phyloP scores from a whole-genome alignment of 2,797 vertebrate genomes.

The Odontamblyopus rebecca region DNA sequence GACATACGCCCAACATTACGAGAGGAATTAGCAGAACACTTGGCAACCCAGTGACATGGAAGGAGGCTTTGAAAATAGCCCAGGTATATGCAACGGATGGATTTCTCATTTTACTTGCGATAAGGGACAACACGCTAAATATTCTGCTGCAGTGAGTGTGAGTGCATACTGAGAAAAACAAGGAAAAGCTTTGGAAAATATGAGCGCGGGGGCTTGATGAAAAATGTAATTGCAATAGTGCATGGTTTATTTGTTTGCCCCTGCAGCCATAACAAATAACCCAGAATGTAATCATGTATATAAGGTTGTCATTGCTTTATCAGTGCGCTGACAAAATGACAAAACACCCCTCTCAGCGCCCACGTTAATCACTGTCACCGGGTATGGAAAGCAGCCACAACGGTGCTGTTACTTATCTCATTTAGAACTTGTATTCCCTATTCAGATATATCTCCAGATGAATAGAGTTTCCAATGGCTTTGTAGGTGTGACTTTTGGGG shows the following conservation, averaged over 20 bases:
- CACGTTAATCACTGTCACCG: slow-evolving; percentile 65
- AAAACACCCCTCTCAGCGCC: slow-evolving; percentile 69
- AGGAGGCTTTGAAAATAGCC: slow-evolving; percentile 69
- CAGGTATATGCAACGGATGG: slow-evolving; percentile 67
- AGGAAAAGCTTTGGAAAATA: slow-evolving; percentile 64
- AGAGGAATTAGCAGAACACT: slow-evolving; percentile 76
- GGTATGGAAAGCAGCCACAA: slow-evolving; percentile 44
- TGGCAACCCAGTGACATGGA: slow-evolving; percentile 69
- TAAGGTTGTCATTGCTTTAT: slow-evolving; percentile 76
- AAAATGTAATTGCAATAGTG: slow-evolving; percentile 73
- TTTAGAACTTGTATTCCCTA: slow-evolving; percentile 61
- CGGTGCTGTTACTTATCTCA: slow-evolving; percentile 61
- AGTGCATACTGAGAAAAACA: slow-evolving; percentile 45
- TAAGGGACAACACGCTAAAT: slow-evolving; percentile 55
- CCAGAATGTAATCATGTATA: slow-evolving; percentile 75
- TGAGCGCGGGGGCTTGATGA: slow-evolving; percentile 65
- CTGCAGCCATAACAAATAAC: slow-evolving; percentile 74
- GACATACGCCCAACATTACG: slow-evolving; percentile 75
- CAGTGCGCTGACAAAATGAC: slow-evolving; percentile 72
- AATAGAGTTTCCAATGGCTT: slow-evolving; percentile 63
- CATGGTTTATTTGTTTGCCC: slow-evolving; percentile 74
- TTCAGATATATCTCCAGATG: slow-evolving; percentile 61
- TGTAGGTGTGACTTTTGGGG: slow-evolving; percentile 67
- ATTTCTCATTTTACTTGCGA: slow-evolving; percentile 68
- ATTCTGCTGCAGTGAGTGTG: slow-evolving; percentile 45